Evolutionary conservation across 2,113 vertebrate species (phyloP), one percentile per base, ranked within the genome.

Genomic region (Onychostruthus taczanowskii): DNA sequence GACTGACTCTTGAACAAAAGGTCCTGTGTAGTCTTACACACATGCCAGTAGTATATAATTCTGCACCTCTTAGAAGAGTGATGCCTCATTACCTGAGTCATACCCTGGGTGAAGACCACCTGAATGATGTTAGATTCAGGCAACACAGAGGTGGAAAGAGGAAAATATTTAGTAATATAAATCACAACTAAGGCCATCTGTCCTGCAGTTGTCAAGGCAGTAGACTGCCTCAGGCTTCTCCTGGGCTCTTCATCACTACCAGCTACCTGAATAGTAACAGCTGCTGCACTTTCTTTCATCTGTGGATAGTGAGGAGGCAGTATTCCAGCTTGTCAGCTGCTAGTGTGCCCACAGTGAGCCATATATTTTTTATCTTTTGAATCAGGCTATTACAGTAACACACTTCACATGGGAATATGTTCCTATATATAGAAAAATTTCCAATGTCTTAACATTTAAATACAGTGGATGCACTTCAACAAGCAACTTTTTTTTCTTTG

Each of bases 241-340:
- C 81, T 94, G 89, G 89, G 93, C 94, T 95, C 93, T 97, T 97
- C 95, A 96, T 97, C 96, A 95, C 91, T 97, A 97, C 89, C 69
- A 97, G 95, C 89, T 97, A 97, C 96, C 95, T 97, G 96, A 97
- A 95, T 75, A 95, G 94, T 95, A 97, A 96, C 96, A 97, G 96
- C 94, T 97, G 96, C 93, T 95, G 89, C 95, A 94, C 87, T 95
- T 96, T 95, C 94, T 97, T 96, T 96, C 94, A 95, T 97, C 94
- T 97, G 44, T 87, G 74, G 56, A 82, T 89, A 95, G 80, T 64
- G 77, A 93, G 84, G 93, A 95, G 94, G 69, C 93, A 79, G 84
- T 95, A 91, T 95, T 96, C 94, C 87, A 95, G 93, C 89, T 93
- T 97, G 89, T 95, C 93, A 95, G 93, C 94, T 95, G 93, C 81